Evolutionary conservation across 2,888 invertebrate genomes (phyloP).

Genomic region (Microplitis manilae): DNA sequence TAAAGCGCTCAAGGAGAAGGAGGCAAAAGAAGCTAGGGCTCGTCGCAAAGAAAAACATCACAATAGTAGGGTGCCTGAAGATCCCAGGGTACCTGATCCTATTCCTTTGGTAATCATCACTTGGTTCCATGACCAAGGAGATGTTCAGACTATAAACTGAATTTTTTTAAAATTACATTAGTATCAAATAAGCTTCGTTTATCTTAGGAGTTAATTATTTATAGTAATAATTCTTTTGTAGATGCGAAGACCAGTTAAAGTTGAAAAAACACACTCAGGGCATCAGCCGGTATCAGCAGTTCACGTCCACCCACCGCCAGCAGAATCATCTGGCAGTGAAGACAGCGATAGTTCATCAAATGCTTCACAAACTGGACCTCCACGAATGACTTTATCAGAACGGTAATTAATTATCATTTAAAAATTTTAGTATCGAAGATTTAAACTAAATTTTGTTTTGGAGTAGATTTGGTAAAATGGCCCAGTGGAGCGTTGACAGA

Average conservation of each 20-base stretch:
- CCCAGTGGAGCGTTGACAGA: conserved; percentile 90
- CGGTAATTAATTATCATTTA: conserved; percentile 63
- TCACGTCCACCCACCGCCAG: conserved; percentile 66
- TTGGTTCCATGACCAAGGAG: conserved; percentile 34
- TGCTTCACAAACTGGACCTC: conserved; percentile 76
- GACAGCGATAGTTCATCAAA: conserved; percentile 75
- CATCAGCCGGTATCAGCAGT: conserved; percentile 58
- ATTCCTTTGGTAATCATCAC: conserved; percentile 64
- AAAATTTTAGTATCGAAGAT: neutral
- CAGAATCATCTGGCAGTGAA: conserved; percentile 77
- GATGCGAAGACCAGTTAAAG: conserved; percentile 68
- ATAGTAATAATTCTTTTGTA: conserved; percentile 41
- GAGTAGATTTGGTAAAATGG: conserved; percentile 88
- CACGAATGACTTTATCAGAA: conserved; percentile 85
- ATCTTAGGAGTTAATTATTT: conserved; percentile 4
- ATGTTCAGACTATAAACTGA: conserved; percentile 2
- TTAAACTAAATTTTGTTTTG: conserved; percentile 21
- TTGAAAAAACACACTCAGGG: conserved; percentile 66
- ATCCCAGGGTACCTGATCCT: conserved; percentile 68
- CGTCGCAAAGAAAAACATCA: conserved; percentile 67
- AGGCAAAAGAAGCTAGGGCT: conserved; percentile 62
- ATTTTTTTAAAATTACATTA: neutral
- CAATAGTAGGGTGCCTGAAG: conserved; percentile 61
- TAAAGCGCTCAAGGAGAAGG: conserved; percentile 68
- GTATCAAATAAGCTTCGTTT: neutral